phyloP scores from a whole-genome alignment of 2,888 invertebrate species.

The Peribatodes rhomboidaria region DNA sequence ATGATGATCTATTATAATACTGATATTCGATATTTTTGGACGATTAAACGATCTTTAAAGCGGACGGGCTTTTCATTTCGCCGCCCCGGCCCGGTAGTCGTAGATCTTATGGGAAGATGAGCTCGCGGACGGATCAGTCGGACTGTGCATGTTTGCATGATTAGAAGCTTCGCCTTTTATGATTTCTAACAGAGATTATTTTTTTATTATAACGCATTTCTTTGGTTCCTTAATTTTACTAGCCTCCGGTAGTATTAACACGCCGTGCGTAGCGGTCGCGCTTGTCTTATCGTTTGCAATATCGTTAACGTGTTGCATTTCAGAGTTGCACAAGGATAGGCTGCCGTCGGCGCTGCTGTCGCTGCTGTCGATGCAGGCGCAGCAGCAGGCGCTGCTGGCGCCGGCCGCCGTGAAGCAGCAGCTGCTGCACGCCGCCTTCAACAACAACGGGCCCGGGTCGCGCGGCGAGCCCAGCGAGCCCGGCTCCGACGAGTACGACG shows the following conservation, averaged over 20 bases:
- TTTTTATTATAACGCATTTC: constrained; percentile 84
- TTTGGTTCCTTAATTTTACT: constrained; percentile 86
- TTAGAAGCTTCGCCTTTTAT: constrained; percentile 85
- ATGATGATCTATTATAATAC: constrained; percentile 58
- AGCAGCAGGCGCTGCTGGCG: constrained; percentile 62
- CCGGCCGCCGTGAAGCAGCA: constrained; percentile 31
- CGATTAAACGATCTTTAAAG: constrained; percentile 75
- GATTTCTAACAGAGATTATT: constrained; percentile 82
- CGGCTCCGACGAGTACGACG: constrained; percentile 84
- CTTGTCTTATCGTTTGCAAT: constrained; percentile 80
- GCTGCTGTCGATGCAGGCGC: constrained; percentile 73
- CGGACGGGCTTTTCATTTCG: constrained; percentile 65
- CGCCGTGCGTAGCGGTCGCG: constrained; percentile 73
- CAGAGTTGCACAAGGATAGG: constrained; percentile 79
- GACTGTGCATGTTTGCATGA: constrained; percentile 86
- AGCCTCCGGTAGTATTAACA: constrained; percentile 86
- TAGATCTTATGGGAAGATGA: constrained; percentile 81
- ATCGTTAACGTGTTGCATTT: constrained; percentile 80
- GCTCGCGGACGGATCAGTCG: constrained; percentile 68
- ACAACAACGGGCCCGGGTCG: constrained; percentile 65
- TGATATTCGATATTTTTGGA: constrained; percentile 81
- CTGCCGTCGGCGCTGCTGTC: constrained; percentile 81
- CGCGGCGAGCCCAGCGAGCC: constrained; percentile 69
- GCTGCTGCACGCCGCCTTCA: constrained; percentile 74
- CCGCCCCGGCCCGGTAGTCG: constrained; percentile 54